Evolutionary conservation across 37 sponge, comb jelly and placozoan species (phyloP).

Genomic region (Oopsacas minuta): DNA sequence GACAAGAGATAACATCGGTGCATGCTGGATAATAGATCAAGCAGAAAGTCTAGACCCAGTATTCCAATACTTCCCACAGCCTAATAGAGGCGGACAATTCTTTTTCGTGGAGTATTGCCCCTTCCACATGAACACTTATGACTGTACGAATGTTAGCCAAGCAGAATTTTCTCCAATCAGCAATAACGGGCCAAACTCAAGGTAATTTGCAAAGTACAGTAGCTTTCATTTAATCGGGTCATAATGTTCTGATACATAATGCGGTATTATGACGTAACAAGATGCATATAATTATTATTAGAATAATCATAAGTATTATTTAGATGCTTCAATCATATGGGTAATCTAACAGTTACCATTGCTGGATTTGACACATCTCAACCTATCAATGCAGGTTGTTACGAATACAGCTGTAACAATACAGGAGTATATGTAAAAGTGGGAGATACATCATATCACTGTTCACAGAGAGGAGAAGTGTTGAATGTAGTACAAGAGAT

Average conservation of each 20-base stretch:
- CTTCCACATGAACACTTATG: neutral
- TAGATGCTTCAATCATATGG: slow-evolving; percentile 2
- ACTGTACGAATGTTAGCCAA: neutral
- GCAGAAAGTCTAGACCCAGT: neutral
- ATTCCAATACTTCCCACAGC: neutral
- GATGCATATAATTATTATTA: neutral
- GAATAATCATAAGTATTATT: neutral
- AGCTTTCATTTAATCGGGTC: too few species aligned
- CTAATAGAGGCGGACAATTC: neutral
- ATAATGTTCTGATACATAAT: too few species aligned
- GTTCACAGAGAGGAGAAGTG: neutral
- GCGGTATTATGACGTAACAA: too few species aligned
- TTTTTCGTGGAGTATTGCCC: neutral
- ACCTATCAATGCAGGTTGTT: neutral
- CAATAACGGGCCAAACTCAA: neutral
- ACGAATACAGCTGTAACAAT: neutral
- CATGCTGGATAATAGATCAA: neutral
- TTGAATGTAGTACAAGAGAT: neutral
- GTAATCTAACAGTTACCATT: neutral
- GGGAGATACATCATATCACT: neutral
- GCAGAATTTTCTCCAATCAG: neutral
- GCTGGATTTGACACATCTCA: neutral
- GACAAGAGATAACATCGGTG: neutral
- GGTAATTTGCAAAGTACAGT: too few species aligned
- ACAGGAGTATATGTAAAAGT: neutral